Percentiles rank a stretch among this genome's conserved stretches.
Conservation (phyloP, 2,113 vertebrate genomes). For the Condylura cristata region DNA sequence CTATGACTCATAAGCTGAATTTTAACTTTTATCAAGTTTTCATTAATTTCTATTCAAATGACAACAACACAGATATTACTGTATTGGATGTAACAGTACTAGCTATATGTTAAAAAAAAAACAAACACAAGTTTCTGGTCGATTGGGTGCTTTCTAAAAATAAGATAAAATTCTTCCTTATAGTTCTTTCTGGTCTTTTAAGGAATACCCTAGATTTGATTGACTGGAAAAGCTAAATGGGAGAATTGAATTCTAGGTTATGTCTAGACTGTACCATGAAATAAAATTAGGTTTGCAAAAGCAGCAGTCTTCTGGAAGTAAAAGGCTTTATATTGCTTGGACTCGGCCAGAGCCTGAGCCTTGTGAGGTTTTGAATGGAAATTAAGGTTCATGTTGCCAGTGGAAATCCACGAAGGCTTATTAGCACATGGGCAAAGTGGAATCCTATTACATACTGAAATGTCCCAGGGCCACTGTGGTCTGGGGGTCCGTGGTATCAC, state of each 20-base stretch:
- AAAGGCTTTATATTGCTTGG: neutral
- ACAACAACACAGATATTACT: neutral
- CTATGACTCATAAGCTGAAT: neutral
- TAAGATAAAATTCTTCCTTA: neutral
- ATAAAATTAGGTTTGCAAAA: slow-evolving; percentile 45
- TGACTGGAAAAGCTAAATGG: neutral
- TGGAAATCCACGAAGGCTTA: neutral
- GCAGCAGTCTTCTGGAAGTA: slow-evolving; percentile 2
- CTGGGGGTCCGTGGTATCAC: neutral
- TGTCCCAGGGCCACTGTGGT: neutral
- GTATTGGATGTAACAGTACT: neutral
- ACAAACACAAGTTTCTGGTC: neutral
- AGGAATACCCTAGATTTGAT: neutral
- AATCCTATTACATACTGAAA: neutral
- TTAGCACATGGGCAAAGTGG: neutral
- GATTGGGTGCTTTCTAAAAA: neutral
- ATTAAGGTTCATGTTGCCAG: slow-evolving; percentile 33
- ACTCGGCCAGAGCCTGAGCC: neutral
- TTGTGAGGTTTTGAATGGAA: neutral
- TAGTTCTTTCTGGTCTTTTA: neutral
- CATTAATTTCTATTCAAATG: neutral
- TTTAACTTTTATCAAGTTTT: neutral
- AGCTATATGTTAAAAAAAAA: neutral
- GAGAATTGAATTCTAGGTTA: slow-evolving; percentile 1
- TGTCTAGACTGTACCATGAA: slow-evolving; percentile 36